These are phyloP conservation scores for Molossus alvarezi DNA, from an alignment of 2,797 vertebrate genomes.

Conservation along the genomic window DNA sequence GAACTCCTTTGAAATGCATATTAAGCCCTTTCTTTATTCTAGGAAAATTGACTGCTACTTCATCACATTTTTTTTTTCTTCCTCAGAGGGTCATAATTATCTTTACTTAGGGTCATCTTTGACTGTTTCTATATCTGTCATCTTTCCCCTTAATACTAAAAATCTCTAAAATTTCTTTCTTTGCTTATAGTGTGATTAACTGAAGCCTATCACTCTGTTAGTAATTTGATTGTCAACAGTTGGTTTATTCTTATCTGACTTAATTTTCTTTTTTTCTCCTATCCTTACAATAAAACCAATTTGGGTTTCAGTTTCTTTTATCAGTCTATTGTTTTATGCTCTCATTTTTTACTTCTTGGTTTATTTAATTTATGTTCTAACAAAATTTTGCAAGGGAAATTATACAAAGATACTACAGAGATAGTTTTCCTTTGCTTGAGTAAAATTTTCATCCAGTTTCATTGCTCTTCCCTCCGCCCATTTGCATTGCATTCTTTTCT, in stretches of 20 bases:
- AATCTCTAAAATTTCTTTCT: background rate
- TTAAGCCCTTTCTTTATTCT: background rate
- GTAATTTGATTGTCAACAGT: conserved; percentile 28
- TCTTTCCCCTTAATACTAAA: background rate
- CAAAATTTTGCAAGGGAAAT: no score
- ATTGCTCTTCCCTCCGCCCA: no score
- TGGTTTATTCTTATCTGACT: background rate
- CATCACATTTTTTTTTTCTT: background rate
- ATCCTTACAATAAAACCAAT: no score
- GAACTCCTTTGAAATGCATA: conserved; percentile 31
- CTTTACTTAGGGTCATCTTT: background rate
- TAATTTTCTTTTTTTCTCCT: no score
- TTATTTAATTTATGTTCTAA: no score
- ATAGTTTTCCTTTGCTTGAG: background rate
- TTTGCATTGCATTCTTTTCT: no score
- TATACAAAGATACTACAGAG: no score
- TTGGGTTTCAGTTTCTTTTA: background rate
- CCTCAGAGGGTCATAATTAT: background rate
- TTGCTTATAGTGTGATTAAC: conserved; percentile 1
- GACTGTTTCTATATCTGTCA: background rate
- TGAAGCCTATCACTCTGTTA: background rate
- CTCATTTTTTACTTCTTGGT: no score
- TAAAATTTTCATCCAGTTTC: conserved; percentile 10
- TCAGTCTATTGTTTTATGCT: no score
- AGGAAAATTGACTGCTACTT: background rate